These are phyloP conservation scores for Plotosus lineatus DNA, from an alignment of 2,113 vertebrate genomes.

Conservation along the genomic window DNA sequence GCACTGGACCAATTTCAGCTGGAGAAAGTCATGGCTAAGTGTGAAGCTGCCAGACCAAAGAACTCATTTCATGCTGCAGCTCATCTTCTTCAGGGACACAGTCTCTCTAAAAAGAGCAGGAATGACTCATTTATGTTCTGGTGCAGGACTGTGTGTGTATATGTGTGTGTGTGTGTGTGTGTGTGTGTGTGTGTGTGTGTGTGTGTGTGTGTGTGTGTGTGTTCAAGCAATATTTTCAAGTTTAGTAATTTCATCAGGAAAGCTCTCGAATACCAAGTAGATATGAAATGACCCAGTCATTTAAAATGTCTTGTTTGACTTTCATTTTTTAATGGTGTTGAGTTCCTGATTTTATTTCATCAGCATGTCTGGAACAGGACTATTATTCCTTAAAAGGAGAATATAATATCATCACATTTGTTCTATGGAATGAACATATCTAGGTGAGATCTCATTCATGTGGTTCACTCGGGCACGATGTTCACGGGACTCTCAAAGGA, in stretches of 20 bases:
- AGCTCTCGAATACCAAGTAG: neutral
- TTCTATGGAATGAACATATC: neutral
- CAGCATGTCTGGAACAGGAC: neutral
- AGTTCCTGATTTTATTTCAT: neutral
- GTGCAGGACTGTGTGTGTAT: neutral
- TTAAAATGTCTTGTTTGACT: neutral
- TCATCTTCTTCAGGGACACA: conserved; percentile 13
- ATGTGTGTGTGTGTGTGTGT: neutral
- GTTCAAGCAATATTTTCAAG: neutral
- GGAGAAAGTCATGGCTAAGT: conserved; percentile 4
- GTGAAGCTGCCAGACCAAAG: neutral
- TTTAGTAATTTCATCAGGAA: conserved; percentile 19
- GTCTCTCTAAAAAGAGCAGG: neutral
- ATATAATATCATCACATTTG: neutral
- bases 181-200: neutral
- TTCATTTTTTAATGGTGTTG: neutral
- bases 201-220: neutral
- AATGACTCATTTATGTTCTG: neutral
- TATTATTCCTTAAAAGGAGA: neutral
- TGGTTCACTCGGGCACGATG: neutral
- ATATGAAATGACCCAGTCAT: too few relatives aligned
- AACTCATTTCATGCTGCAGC: conserved; percentile 45
- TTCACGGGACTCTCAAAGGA: too few relatives aligned
- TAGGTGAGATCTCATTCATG: too few relatives aligned
- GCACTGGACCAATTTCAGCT: neutral